These are phyloP conservation scores for Gavia stellata DNA, from an alignment of 2,113 vertebrate genomes.

Conservation along the genomic window DNA sequence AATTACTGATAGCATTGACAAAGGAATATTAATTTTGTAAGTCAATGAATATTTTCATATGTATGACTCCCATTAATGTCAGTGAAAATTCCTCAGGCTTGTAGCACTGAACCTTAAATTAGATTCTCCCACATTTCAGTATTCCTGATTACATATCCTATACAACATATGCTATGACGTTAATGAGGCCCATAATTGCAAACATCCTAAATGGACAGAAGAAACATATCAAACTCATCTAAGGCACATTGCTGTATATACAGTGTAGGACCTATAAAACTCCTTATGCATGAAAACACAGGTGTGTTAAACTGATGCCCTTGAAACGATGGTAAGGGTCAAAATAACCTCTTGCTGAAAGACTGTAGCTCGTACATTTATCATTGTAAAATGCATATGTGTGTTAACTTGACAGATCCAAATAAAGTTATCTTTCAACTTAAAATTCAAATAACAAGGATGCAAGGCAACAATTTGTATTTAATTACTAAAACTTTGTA, in stretches of 20 bases:
- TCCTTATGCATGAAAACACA: not conserved
- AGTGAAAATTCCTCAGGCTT: not conserved
- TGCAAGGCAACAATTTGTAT: not conserved
- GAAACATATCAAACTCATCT: not conserved
- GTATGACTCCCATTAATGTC: not conserved
- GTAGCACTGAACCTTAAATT: not conserved
- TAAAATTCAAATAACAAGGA: not conserved
- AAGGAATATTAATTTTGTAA: not conserved
- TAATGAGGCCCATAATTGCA: not conserved
- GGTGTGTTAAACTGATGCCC: not conserved
- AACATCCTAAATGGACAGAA: not conserved
- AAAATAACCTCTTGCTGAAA: not conserved
- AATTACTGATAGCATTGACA: not conserved
- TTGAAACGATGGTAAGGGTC: not conserved
- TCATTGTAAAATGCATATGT: not conserved
- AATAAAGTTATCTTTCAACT: not conserved
- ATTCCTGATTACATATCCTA: not conserved
- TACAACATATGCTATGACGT: not conserved
- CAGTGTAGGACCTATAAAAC: not conserved
- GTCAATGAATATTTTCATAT: not conserved
- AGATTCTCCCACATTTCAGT: not conserved
- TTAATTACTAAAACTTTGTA: not conserved
- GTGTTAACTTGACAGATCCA: not conserved
- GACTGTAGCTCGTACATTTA: not conserved
- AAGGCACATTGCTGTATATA: not conserved